A percentile compares a stretch with the other conserved stretches of the same genome.
phyloP scores from a whole-genome alignment of 2,113 vertebrate species.

The Ptilorrhoa leucosticta region DNA sequence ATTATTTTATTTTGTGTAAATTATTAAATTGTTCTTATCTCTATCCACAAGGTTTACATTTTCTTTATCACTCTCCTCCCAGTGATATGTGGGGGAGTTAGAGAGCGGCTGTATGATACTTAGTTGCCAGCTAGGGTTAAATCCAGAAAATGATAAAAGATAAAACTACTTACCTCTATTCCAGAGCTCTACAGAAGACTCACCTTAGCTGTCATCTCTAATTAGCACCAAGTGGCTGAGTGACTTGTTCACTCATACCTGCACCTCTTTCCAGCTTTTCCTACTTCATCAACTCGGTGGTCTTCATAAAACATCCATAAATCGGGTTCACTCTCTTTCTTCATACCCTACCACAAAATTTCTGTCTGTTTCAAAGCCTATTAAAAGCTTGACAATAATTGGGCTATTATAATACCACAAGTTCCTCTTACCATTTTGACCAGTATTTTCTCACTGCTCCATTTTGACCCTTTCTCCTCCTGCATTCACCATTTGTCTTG shows the following conservation, averaged over 20 bases:
- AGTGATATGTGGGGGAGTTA: too few species aligned
- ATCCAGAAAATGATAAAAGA: not conserved
- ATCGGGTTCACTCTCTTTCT: not conserved
- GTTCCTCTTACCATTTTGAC: not conserved
- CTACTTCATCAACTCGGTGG: not conserved
- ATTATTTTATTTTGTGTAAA: not conserved
- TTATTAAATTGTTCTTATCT: not conserved
- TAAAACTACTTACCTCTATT: not conserved
- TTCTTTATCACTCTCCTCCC: not conserved
- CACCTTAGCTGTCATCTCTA: not conserved
- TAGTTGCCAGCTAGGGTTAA: not conserved
- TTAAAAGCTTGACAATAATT: not conserved
- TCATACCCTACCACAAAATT: not conserved
- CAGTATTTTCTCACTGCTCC: not conserved
- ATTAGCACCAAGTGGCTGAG: not conserved
- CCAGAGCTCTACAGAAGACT: not conserved
- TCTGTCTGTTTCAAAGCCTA: not conserved
- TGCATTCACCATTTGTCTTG: not conserved
- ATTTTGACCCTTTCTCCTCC: not conserved
- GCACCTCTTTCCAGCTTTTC: not conserved
- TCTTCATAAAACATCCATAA: not conserved
- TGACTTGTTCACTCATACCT: not conserved
- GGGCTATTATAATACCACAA: not conserved
- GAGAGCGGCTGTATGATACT: fast-evolving
- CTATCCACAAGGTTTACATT: not conserved